Conservation (phyloP, 2,113 vertebrate species). For the Mungos mungo region DNA sequence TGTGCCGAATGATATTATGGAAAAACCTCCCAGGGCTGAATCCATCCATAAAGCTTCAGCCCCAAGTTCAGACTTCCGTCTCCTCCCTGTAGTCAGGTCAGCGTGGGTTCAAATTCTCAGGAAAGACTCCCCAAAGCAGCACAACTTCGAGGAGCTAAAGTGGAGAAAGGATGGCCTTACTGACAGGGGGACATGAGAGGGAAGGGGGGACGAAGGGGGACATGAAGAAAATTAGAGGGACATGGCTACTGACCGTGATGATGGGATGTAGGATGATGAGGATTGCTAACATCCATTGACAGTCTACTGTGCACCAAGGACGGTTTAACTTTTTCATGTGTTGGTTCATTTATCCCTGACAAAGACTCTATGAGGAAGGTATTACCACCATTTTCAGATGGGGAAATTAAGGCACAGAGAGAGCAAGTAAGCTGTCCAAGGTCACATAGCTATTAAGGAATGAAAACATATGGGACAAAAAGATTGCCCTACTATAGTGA, state of each 20-base stretch:
- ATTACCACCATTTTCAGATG: neutral
- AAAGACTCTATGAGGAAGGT: neutral
- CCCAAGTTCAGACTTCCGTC: neutral
- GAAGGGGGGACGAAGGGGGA: neutral
- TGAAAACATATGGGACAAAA: neutral
- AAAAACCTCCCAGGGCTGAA: neutral
- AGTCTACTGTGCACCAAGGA: neutral
- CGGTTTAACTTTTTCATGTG: neutral
- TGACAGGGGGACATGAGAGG: neutral
- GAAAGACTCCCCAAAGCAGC: neutral
- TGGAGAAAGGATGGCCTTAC: neutral
- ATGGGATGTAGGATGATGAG: neutral
- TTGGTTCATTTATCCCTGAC: neutral
- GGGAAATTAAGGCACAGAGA: neutral
- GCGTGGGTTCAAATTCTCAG: neutral
- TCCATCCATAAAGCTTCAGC: neutral
- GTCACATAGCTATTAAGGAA: neutral
- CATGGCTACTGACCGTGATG: neutral
- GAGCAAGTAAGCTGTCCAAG: neutral
- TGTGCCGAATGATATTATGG: neutral
- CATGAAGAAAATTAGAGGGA: neutral
- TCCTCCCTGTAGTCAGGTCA: neutral
- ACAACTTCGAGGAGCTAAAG: neutral
- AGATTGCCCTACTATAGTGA: neutral
- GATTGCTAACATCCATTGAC: neutral